Evolutionary conservation across 2,113 vertebrate genomes (phyloP).

Genomic region (Pituophis catenifer): DNA sequence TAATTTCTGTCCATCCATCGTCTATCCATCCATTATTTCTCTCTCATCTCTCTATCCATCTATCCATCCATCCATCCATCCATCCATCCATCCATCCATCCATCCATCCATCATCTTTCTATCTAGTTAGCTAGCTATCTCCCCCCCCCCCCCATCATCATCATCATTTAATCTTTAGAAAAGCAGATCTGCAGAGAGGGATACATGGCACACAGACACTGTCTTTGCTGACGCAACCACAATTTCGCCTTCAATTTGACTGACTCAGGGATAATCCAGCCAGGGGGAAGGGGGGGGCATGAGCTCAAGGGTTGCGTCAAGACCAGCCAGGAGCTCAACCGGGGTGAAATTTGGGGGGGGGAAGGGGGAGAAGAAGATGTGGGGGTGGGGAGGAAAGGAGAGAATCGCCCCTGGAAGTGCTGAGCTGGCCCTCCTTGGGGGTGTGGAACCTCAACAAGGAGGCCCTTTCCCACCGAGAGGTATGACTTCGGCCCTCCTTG

Average conservation of each 20-base stretch:
- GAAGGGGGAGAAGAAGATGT: background rate
- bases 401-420: too few relatives aligned
- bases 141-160: too few relatives aligned
- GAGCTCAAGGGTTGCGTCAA: background rate
- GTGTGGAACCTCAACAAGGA: background rate
- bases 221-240: background rate
- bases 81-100: too few relatives aligned
- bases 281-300: too few relatives aligned
- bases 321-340: background rate
- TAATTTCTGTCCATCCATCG: too few relatives aligned
- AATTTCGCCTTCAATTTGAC: background rate
- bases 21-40: too few relatives aligned
- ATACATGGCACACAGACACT: background rate
- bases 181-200: background rate
- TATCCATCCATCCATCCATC: too few relatives aligned
- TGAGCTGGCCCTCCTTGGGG: too few relatives aligned
- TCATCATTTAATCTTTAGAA: background rate
- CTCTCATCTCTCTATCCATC: too few relatives aligned
- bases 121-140: too few relatives aligned
- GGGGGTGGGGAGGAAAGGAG: accelerated
- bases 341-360: background rate
- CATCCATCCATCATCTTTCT: too few relatives aligned
- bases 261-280: constrained; percentile 7
- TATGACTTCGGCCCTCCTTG: background rate
- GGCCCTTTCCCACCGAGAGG: background rate